A percentile compares a stretch with the other conserved stretches of the same genome.
These are phyloP conservation scores for Ptychochromis oligacanthus DNA, from an alignment of 2,113 vertebrate genomes.

Conservation along the genomic window DNA sequence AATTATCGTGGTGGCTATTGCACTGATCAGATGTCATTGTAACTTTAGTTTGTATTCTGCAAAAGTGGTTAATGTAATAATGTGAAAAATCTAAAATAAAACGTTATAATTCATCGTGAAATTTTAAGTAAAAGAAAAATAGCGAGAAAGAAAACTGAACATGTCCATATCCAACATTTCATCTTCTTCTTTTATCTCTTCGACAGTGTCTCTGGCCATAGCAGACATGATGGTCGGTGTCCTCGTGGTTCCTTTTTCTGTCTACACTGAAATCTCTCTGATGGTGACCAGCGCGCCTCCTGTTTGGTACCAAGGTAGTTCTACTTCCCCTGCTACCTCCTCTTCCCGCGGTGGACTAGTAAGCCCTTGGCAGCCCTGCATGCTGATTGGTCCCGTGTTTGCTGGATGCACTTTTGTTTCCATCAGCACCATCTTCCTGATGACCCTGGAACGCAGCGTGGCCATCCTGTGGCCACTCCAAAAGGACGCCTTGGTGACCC, in stretches of 20 bases:
- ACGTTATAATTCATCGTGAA: neutral
- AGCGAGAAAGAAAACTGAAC: neutral
- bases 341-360: slow-evolving; percentile 9
- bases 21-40: neutral
- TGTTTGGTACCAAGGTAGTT: slow-evolving; percentile 70
- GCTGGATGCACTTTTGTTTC: slow-evolving; percentile 88
- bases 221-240: slow-evolving; percentile 85
- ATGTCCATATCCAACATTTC: neutral
- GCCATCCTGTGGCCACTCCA: slow-evolving; percentile 84
- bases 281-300: slow-evolving; percentile 75
- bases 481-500: slow-evolving; percentile 82
- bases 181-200: slow-evolving; percentile 21
- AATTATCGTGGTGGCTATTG: neutral
- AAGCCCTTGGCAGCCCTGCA: slow-evolving; percentile 79
- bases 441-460: slow-evolving; percentile 84
- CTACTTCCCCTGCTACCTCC: slow-evolving; percentile 18
- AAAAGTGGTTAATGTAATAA: neutral
- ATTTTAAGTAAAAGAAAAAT: neutral
- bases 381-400: slow-evolving; percentile 84
- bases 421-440: slow-evolving; percentile 87
- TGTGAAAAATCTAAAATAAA: neutral
- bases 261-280: slow-evolving; percentile 83
- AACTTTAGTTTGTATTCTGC: neutral
- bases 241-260: slow-evolving; percentile 84
- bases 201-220: slow-evolving; percentile 81